Evolutionary conservation across 2,797 vertebrate genomes (phyloP).

Genomic region (Malurus leucopterus): DNA sequence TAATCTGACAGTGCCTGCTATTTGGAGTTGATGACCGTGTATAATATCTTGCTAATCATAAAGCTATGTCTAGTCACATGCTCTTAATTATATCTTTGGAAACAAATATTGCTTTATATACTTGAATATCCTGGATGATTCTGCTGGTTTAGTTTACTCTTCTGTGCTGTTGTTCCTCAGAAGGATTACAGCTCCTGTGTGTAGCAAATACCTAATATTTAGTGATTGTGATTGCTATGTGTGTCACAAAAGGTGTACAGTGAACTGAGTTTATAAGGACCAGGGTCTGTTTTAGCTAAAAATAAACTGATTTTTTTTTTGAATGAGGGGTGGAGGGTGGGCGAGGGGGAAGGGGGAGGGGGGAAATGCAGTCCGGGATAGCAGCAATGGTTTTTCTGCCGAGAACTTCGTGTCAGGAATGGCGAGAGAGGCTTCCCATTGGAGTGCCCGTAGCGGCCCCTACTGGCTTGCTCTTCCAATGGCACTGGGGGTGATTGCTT

Average conservation of each 20-base stretch:
- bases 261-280: neutral
- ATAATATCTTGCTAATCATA: neutral
- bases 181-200: neutral
- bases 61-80: neutral
- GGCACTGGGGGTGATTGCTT: neutral
- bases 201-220: neutral
- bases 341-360: too few species aligned
- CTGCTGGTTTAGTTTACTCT: neutral
- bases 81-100: neutral
- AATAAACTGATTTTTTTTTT: neutral
- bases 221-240: neutral
- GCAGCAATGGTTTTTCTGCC: neutral
- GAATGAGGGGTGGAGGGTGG: too few species aligned
- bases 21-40: neutral
- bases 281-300: neutral
- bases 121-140: neutral
- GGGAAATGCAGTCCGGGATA: fast-evolving
- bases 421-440: neutral
- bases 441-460: neutral
- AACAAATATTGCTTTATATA: neutral
- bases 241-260: neutral
- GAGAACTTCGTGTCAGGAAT: neutral
- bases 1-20: neutral
- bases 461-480: fast-evolving
- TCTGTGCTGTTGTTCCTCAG: neutral